These are phyloP conservation scores for Tachystola acroxantha DNA, from an alignment of 2,888 invertebrate genomes.

Conservation along the genomic window DNA sequence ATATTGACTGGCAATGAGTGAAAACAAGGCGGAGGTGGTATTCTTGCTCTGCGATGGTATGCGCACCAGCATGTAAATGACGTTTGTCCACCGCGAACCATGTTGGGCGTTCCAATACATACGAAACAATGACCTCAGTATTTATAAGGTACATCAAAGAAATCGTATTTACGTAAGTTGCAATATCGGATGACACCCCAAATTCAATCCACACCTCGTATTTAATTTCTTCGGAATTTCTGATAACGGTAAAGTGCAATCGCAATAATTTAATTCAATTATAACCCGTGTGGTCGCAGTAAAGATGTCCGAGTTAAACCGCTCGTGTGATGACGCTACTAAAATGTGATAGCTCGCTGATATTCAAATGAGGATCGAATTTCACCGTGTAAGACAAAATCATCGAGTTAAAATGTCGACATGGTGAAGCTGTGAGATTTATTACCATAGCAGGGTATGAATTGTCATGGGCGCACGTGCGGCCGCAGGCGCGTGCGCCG, in stretches of 20 bases:
- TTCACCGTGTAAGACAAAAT: slow-evolving; percentile 47
- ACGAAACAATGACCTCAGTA: slow-evolving; percentile 9
- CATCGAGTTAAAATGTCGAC: slow-evolving; percentile 48
- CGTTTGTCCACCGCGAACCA: slow-evolving; percentile 26
- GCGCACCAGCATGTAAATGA: slow-evolving; percentile 53
- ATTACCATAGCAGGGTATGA: slow-evolving; percentile 44
- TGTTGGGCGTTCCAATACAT: slow-evolving; percentile 18
- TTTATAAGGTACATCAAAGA: neutral
- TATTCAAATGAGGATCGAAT: slow-evolving; percentile 60
- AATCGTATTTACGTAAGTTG: slow-evolving; percentile 5
- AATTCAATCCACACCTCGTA: neutral
- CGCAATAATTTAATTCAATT: slow-evolving; percentile 10
- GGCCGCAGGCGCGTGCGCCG: slow-evolving; percentile 50
- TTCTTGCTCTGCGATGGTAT: slow-evolving; percentile 34
- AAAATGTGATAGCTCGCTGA: slow-evolving; percentile 52
- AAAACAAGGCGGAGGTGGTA: slow-evolving; percentile 47
- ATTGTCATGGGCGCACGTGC: slow-evolving; percentile 22
- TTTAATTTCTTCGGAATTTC: slow-evolving; percentile 4
- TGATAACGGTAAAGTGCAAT: slow-evolving; percentile 6
- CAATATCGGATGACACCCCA: neutral
- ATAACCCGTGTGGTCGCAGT: slow-evolving; percentile 44
- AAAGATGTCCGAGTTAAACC: slow-evolving; percentile 35
- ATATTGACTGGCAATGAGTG: slow-evolving; percentile 56
- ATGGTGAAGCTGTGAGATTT: slow-evolving; percentile 47
- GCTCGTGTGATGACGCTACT: slow-evolving; percentile 37